Evolutionary conservation across 2,797 vertebrate species (phyloP).

Genomic region (Taeniopygia guttata): DNA sequence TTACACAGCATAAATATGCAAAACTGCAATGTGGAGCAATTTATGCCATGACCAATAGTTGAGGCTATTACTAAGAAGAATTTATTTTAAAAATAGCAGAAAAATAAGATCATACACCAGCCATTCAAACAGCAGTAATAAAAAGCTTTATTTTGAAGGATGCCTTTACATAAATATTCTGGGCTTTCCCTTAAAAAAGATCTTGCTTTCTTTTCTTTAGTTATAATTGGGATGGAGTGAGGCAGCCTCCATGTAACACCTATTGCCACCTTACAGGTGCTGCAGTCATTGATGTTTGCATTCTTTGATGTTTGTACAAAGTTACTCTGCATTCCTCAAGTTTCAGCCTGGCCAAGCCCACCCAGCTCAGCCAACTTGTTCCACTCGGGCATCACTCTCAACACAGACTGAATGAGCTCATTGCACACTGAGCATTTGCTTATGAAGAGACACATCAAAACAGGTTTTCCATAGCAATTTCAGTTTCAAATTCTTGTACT

Average conservation of each 20-base stretch:
- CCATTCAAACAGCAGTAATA: neutral
- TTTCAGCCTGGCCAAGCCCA: neutral
- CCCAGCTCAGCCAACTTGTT: neutral
- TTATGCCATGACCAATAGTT: neutral
- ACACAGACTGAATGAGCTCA: neutral
- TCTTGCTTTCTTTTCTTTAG: neutral
- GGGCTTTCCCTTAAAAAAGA: neutral
- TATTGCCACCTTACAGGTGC: neutral
- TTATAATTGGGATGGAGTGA: neutral
- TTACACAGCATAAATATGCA: neutral
- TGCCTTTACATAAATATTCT: neutral
- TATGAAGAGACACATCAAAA: neutral
- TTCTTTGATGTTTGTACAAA: neutral
- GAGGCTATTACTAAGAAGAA: neutral
- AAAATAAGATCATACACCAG: neutral
- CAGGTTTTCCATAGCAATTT: neutral
- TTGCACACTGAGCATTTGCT: neutral
- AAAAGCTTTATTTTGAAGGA: neutral
- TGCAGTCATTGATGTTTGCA: no score
- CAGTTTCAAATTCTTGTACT: neutral
- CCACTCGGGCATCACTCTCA: neutral
- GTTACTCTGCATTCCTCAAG: neutral
- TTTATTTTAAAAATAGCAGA: neutral
- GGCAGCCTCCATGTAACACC: neutral
- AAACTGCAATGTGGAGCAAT: neutral